phyloP scores from a whole-genome alignment of 2,113 vertebrate species.

The Oncorhynchus kisutch region DNA sequence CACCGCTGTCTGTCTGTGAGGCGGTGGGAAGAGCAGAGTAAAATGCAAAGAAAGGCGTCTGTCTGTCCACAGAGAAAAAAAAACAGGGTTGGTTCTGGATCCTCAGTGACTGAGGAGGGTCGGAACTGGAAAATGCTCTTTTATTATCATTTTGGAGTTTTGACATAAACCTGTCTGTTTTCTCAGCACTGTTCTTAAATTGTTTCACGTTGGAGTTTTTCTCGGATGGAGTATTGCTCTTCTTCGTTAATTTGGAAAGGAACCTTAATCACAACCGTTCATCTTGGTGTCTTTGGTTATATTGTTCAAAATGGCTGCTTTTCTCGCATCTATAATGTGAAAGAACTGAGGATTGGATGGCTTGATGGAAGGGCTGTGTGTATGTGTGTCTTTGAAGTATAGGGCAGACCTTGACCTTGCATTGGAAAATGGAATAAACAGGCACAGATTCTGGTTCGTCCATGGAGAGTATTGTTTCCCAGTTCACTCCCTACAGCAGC shows the following conservation, averaged over 20 bases:
- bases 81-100: slow-evolving; percentile 74
- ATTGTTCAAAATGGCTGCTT: slow-evolving; percentile 64
- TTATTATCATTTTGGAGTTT: slow-evolving; percentile 43
- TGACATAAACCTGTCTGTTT: slow-evolving; percentile 61
- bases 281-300: slow-evolving; percentile 44
- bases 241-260: slow-evolving; percentile 33
- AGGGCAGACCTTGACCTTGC: slow-evolving; percentile 21
- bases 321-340: slow-evolving; percentile 77
- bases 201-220: slow-evolving; percentile 50
- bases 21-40: slow-evolving; percentile 57
- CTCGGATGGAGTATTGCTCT: neutral
- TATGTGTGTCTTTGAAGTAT: slow-evolving; percentile 2
- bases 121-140: slow-evolving; percentile 47
- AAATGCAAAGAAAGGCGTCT: slow-evolving; percentile 50
- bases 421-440: slow-evolving; percentile 21
- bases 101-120: slow-evolving; percentile 56
- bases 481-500: slow-evolving; percentile 42
- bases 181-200: slow-evolving; percentile 68
- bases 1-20: slow-evolving; percentile 34
- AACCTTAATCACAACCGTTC: slow-evolving; percentile 41
- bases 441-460: slow-evolving; percentile 33
- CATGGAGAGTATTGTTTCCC: slow-evolving; percentile 59
- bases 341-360: slow-evolving; percentile 52
- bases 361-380: slow-evolving; percentile 36
- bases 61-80: slow-evolving; percentile 31